phyloP scores from a whole-genome alignment of 2,797 vertebrate genomes.

The Sarcophilus harrisii region DNA sequence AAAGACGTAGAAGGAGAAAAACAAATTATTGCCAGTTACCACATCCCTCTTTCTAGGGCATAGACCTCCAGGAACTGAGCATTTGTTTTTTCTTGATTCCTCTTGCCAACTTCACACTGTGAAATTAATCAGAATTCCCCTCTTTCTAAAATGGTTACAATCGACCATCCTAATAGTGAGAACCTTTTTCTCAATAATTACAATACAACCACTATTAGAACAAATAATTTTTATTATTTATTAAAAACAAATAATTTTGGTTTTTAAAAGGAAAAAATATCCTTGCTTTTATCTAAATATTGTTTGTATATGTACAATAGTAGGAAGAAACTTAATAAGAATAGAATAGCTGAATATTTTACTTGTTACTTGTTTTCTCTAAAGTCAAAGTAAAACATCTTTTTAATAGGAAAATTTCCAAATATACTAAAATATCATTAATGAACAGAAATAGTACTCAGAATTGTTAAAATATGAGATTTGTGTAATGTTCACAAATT shows the following conservation, averaged over 20 bases:
- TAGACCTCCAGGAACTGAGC: background rate
- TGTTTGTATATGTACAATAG: background rate
- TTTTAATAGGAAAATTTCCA: constrained; percentile 31
- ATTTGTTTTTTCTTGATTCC: constrained; percentile 14
- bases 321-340: constrained; percentile 16
- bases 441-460: constrained; percentile 29
- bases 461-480: constrained; percentile 30
- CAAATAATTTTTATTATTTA: no score
- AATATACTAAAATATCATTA: constrained; percentile 24
- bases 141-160: constrained; percentile 16
- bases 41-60: background rate
- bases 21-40: background rate
- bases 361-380: constrained; percentile 40
- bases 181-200: background rate
- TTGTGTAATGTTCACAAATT: constrained; percentile 40
- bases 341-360: constrained; percentile 21
- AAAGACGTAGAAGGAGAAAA: background rate
- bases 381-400: background rate
- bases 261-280: background rate
- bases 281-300: constrained; percentile 40
- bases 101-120: constrained; percentile 67
- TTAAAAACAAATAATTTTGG: no score
- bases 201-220: background rate
- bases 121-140: constrained; percentile 73
- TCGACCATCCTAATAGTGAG: background rate